phyloP scores from a whole-genome alignment of 1,140 invertebrate genomes.

The Scylla paramamosain region DNA sequence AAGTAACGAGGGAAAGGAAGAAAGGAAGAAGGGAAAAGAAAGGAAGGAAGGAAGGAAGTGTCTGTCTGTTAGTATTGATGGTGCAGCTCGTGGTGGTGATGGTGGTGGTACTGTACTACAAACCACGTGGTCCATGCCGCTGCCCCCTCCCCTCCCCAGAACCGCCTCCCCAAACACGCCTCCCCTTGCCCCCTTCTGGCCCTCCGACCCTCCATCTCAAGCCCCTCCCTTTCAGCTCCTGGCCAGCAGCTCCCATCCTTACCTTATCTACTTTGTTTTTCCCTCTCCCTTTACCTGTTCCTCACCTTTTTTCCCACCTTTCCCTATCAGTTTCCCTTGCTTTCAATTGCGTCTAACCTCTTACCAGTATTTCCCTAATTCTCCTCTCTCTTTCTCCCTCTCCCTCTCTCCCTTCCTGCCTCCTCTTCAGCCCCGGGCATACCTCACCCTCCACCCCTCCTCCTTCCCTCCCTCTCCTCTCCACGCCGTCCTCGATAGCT shows the following conservation, averaged over 20 bases:
- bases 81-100: background rate
- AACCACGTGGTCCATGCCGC: conserved; percentile 23
- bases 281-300: background rate
- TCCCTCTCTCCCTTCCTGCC: background rate
- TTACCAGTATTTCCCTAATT: background rate
- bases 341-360: background rate
- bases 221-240: background rate
- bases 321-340: background rate
- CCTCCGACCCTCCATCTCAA: background rate
- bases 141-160: background rate
- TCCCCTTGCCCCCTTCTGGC: background rate
- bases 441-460: background rate
- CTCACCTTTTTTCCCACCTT: background rate
- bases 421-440: background rate
- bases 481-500: background rate
- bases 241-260: background rate
- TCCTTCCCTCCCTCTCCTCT: background rate
- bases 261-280: background rate
- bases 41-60: background rate
- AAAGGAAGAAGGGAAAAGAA: background rate
- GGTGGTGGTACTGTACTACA: background rate
- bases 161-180: background rate
- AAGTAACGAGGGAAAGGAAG: too few species aligned
- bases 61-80: background rate
- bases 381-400: background rate